Conservation (phyloP, 37 sponge, comb jelly and placozoan species). For the Ephydatia muelleri region DNA sequence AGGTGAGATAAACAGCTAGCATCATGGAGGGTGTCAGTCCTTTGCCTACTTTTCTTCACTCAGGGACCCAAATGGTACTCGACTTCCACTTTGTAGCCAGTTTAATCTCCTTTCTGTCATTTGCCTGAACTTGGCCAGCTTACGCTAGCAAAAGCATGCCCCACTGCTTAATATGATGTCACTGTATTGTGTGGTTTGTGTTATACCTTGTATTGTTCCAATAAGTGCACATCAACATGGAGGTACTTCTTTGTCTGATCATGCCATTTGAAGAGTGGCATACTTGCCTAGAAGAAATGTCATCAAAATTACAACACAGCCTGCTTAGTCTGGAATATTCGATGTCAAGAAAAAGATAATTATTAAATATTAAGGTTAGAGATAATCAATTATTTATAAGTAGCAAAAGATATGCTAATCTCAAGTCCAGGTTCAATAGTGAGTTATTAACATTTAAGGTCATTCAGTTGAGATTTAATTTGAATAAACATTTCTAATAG, state of each 20-base stretch:
- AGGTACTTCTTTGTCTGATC: slow-evolving; percentile 51
- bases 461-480: too few relatives aligned
- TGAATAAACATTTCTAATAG: too few relatives aligned
- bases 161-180: background rate
- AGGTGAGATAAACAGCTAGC: too few relatives aligned
- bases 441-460: too few relatives aligned
- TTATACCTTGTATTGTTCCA: slow-evolving; percentile 27
- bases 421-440: too few relatives aligned
- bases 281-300: slow-evolving; percentile 7
- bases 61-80: slow-evolving; percentile 42
- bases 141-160: background rate
- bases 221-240: slow-evolving; percentile 37
- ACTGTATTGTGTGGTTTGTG: background rate
- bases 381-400: background rate
- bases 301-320: too few relatives aligned
- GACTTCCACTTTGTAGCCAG: slow-evolving; percentile 48
- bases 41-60: slow-evolving; percentile 6
- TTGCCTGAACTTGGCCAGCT: slow-evolving; percentile 10
- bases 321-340: too few relatives aligned
- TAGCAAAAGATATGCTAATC: too few relatives aligned
- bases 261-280: slow-evolving; percentile 48
- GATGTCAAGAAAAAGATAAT: background rate
- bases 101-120: slow-evolving; percentile 7
- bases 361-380: too few relatives aligned
- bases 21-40: too few relatives aligned